Base-by-base conservation (phyloP, 2,888 invertebrate genomes). In the Pimpla rufipes region DNA sequence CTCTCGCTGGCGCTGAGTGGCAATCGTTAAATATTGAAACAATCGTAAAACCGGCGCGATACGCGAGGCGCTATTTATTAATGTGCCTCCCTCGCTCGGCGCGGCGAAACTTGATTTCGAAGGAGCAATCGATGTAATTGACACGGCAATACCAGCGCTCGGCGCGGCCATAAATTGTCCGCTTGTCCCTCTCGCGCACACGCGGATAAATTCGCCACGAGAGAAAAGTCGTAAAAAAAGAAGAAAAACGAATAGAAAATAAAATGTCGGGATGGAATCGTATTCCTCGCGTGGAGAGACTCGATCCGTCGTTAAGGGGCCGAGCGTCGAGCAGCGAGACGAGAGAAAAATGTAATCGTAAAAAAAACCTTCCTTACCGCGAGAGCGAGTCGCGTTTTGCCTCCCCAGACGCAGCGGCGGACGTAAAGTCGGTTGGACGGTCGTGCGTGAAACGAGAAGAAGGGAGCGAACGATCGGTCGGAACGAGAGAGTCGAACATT, bases 11-110 rank as follows among this genome's bases (percentile, higher is more conserved):
- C 42, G 37, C 23, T 62, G n/a, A 73, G 47, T 62, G 50, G 64
- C 64, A 45, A 66, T 76, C 71, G 71, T 71, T 76, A 76, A 76
- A 76, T 76, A 76, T 76, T 76, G 66, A 42, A 76, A 66, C 42
- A 76, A 66, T 76, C 55, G 55, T 55, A 45, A 76, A 67, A 52
- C 13, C 16, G 6, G 37, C 16, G 21, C 16, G 2, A 5, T 23
- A 55, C 40, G 57, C n/a, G n/a, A n/a, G n/a, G n/a, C n/a, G n/a
- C n/a, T n/a, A n/a, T 64, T 18, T 10, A 1, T 21, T 21, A 40
- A 7, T 57, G 10, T 23, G 23, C 50, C 23, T 2, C n/a, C 29
- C 5, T 29, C 29, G 29, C 5, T 29, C 29, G 29, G 29, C 29
- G 2, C 29, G 29, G 29, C 29, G 23, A 42, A 71, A 57, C 23